A percentile compares a stretch with the other conserved stretches of the same genome.
phyloP scores from a whole-genome alignment of 2,797 vertebrate genomes.

The Telmatherina bonti region DNA sequence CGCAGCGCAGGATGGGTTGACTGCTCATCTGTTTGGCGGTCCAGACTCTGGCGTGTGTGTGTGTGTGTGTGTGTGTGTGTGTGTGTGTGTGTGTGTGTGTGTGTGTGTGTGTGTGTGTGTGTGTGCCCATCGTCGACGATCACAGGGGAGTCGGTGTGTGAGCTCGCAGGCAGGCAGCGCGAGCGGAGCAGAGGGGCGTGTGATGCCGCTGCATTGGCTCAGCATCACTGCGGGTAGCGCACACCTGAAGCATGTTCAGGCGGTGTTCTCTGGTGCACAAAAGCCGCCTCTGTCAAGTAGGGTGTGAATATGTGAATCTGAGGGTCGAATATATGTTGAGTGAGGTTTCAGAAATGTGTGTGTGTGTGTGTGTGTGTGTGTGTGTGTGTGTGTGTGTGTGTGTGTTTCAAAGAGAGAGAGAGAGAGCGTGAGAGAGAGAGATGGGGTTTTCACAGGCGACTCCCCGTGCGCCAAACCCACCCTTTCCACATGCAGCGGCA shows the following conservation, averaged over 20 bases:
- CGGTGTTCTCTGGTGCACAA: constrained; percentile 5
- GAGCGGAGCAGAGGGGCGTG: constrained; percentile 78
- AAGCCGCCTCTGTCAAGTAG: not conserved
- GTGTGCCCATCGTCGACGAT: constrained; percentile 23
- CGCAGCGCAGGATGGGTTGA: constrained; percentile 47
- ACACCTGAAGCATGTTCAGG: constrained; percentile 75
- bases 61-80: constrained; percentile 28
- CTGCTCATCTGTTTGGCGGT: constrained; percentile 55
- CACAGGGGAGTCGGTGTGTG: constrained; percentile 18
- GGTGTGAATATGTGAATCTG: constrained; percentile 22
- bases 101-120: constrained; percentile 28
- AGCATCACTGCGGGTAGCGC: constrained; percentile 78
- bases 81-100: too few relatives aligned
- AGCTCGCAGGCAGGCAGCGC: constrained; percentile 35
- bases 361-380: not conserved
- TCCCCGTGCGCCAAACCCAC: constrained; percentile 72
- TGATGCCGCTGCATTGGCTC: constrained; percentile 81
- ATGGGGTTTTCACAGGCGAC: constrained; percentile 52
- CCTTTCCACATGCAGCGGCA: constrained; percentile 72
- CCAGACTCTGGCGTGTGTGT: constrained; percentile 49
- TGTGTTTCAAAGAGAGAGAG: too few relatives aligned
- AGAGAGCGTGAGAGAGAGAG: constrained; percentile 6
- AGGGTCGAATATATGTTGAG: constrained; percentile 11
- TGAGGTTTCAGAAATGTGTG: not conserved
- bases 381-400: constrained; percentile 11